Base-by-base conservation (phyloP, 2,113 vertebrate species). In the Melanerpes formicivorus region DNA sequence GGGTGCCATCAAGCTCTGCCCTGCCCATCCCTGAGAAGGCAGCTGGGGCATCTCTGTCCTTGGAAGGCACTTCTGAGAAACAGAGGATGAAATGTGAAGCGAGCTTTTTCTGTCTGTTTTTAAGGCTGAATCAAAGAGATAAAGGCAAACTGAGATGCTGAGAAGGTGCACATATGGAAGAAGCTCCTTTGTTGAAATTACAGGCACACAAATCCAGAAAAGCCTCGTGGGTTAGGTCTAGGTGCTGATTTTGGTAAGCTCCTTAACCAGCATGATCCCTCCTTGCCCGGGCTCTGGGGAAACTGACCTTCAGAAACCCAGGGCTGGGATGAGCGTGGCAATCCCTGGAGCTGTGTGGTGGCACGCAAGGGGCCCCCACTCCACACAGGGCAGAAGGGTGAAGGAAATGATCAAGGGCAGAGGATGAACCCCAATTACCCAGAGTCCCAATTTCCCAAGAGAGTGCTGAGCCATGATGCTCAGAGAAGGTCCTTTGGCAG, bases 141-240 rank as follows among this genome's bases (percentile, higher is more conserved):
- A 34, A 86, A 93, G 55, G 58, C 42, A 44, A 96, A 74, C 18
- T 0, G 5, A 75, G 80, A 83, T 78, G 66, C 73, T 82, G 90
- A 95, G 83, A 87, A 94, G 85, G 65, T 83, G 84, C 87, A 76
- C 92, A 93, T 95, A 95, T 96, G 95, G 95, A 95, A 90, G 70
- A 94, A 95, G 88, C 69, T 93, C 88, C 83, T 95, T 88, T 93
- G 64, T 95, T 91, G 95, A 96, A 95, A 94, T 96, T 95, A 95
- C 87, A 79, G 80, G 92, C 90, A 80, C 87, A 44, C 83, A 95
- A 96, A 96, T 96, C 91, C 95, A 90, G 88, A 90, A 93, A 94
- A 91, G 90, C 90, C 76, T 84, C 0, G 1, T 88, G 83, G 55
- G 93, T 77, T 84, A 84, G 84, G 86, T 84, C 88, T 91, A 85